Evolutionary conservation across 2,888 invertebrate genomes (phyloP).

Genomic region (Prosapia bicincta): DNA sequence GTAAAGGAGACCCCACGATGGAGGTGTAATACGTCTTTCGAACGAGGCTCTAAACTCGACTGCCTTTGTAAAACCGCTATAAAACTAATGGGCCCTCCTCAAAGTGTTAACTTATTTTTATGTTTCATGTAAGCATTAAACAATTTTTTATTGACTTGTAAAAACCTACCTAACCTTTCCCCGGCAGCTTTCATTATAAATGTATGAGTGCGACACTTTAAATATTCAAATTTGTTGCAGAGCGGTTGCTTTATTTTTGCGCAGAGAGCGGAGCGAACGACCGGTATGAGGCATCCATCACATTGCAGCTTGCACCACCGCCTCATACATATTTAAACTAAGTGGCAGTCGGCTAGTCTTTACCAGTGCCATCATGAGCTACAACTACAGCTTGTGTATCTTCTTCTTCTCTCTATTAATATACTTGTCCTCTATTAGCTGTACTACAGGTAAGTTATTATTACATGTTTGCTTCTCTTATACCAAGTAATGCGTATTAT

Average conservation of each 20-base stretch:
- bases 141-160: too few species aligned
- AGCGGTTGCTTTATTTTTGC: not conserved
- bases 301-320: not conserved
- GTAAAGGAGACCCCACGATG: too few species aligned
- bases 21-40: too few species aligned
- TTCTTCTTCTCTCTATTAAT: not conserved
- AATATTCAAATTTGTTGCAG: slow-evolving; percentile 2
- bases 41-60: too few species aligned
- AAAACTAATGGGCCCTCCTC: too few species aligned
- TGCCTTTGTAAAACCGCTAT: too few species aligned
- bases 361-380: not conserved
- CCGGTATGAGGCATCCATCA: not conserved
- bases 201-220: not conserved
- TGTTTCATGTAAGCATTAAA: too few species aligned
- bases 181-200: not conserved
- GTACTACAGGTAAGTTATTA: not conserved
- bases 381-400: not conserved
- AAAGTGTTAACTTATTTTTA: too few species aligned
- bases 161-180: too few species aligned
- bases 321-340: not conserved
- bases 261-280: not conserved
- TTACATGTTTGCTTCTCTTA: too few species aligned
- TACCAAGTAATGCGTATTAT: too few species aligned
- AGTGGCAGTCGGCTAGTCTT: not conserved
- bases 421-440: not conserved